phyloP scores from a whole-genome alignment of 2,888 invertebrate genomes.

The Tachina lurida region DNA sequence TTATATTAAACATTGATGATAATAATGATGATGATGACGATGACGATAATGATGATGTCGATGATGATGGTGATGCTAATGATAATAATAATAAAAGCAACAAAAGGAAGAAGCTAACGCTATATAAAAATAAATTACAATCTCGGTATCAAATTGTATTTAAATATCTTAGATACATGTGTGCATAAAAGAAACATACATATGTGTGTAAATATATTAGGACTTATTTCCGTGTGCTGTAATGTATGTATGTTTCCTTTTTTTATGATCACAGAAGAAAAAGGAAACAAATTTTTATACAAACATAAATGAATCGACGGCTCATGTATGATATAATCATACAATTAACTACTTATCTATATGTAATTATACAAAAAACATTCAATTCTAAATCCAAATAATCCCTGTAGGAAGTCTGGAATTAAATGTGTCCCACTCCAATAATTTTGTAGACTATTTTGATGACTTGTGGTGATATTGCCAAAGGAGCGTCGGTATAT shows the following conservation, averaged over 20 bases:
- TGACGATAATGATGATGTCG: neutral
- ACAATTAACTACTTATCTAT: neutral
- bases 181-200: conserved; percentile 1
- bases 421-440: no score
- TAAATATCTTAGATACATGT: conserved; percentile 63
- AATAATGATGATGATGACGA: neutral
- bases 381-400: conserved; percentile 34
- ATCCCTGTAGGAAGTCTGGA: no score
- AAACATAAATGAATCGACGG: conserved; percentile 53
- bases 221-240: no score
- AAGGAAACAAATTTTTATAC: conserved; percentile 15
- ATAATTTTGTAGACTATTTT: no score
- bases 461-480: no score
- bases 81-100: neutral
- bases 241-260: no score
- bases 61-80: neutral
- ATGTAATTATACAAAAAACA: conserved; percentile 4
- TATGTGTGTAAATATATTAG: neutral
- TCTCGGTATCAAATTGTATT: conserved; percentile 56
- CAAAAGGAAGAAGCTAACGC: neutral
- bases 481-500: no score
- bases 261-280: neutral
- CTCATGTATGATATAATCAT: conserved; percentile 52
- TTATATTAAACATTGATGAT: neutral
- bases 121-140: conserved; percentile 32